Base-by-base conservation (phyloP, 2,113 vertebrate species). In the Cyanocitta stelleri region DNA sequence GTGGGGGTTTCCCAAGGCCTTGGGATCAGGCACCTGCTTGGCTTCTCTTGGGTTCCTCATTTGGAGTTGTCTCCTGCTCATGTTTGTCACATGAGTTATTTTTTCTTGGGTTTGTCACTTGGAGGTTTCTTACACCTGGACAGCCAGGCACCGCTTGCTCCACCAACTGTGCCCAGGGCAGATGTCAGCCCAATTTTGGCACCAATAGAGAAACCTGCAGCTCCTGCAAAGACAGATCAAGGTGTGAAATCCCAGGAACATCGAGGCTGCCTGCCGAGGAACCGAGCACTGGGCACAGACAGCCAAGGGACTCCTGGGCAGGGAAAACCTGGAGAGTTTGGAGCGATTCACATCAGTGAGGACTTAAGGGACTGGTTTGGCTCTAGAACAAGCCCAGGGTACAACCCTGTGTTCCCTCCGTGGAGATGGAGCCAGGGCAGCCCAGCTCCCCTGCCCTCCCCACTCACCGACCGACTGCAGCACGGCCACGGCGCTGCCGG, bases 61-160 rank as follows among this genome's bases (percentile, higher is more conserved):
- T 29, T 66, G 67, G 14, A 41, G 17, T 4, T 8, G 4, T 12
- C 3, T 37, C 17, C 13, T 13, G 4, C 7, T 27, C 3, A 1
- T 1, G 16, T 52, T 67, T 16, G 10, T 74, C 19, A 19, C 3
- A 2, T 1, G 0, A 29, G 24, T 46, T 46, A 39, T 2, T 14
- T 43, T 68, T 29, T 5, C 3, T 27, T 39, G 1, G 4, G 3
- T 6, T 41, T 52, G 3, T 9, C 26, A 5, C 2, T 41, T 73
- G 52, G 52, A 17, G 41, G 12, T 41, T 41, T 41, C 39, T 41
- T 41, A 16, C 44, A 44, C 44, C 17, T 44, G 44, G 44, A 4
- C 17, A 44, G 1, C 3, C 0, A 13, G 17, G 11, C 19, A 32
- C 32, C 63, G 0, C 0, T 1, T 16, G 1, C 4, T 18, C 5